Conservation (phyloP, 2,113 vertebrate species). For the Tragelaphus buxtoni region DNA sequence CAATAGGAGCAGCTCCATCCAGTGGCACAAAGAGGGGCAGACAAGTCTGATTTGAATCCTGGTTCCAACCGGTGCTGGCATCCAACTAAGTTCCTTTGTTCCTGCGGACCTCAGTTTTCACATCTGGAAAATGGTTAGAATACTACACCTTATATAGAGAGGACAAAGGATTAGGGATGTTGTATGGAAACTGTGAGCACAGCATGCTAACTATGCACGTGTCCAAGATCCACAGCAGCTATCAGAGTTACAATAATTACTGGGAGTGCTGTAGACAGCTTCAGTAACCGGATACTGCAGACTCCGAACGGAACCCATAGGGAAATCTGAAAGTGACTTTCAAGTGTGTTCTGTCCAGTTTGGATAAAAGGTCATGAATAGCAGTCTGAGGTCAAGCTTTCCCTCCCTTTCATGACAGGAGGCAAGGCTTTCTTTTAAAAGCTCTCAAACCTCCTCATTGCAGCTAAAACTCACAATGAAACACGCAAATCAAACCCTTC, state of each 20-base stretch:
- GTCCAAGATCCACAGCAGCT: accelerated
- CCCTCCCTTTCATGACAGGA: accelerated
- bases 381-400: accelerated
- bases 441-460: accelerated
- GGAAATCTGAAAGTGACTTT: not conserved
- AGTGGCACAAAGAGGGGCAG: accelerated
- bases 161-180: not conserved
- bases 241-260: accelerated
- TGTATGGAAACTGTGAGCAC: accelerated
- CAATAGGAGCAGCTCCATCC: not conserved
- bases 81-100: not conserved
- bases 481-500: not conserved
- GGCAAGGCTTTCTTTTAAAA: not conserved
- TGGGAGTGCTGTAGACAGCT: not conserved
- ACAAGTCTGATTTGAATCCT: not conserved
- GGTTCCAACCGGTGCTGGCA: accelerated
- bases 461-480: not conserved
- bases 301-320: accelerated
- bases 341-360: not conserved
- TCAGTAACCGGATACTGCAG: accelerated
- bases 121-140: not conserved
- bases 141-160: no score
- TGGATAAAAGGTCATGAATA: not conserved
- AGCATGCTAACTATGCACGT: accelerated
- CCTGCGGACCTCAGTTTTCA: not conserved